These are phyloP conservation scores for Fabriciana adippe DNA, from an alignment of 2,888 invertebrate genomes.

Conservation along the genomic window DNA sequence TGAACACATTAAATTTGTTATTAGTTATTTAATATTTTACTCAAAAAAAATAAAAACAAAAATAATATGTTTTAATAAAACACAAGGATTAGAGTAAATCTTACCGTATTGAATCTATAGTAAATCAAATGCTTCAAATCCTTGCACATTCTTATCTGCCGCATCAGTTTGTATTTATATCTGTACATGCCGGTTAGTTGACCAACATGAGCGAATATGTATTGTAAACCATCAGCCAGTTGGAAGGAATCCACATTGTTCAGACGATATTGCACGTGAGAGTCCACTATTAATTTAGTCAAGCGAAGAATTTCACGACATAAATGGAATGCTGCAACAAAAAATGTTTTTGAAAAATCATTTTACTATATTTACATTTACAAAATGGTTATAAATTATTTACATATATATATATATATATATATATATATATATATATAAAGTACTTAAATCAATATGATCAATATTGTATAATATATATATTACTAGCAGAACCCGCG, in stretches of 20 bases:
- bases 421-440: too few species aligned
- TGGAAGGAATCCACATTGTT: slow-evolving; percentile 99
- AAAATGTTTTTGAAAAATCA: neutral
- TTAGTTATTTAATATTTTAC: too few species aligned
- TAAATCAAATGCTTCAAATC: slow-evolving; percentile 99
- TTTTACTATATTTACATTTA: neutral
- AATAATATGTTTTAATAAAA: slow-evolving; percentile 10
- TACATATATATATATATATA: too few species aligned
- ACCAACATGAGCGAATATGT: slow-evolving; percentile 99
- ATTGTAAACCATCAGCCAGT: slow-evolving; percentile 98
- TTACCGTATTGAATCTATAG: slow-evolving; percentile 98
- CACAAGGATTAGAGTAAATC: slow-evolving; percentile 49
- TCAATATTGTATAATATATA: neutral
- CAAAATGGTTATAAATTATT: too few species aligned
- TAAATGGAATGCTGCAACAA: slow-evolving; percentile 94
- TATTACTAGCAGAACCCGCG: too few species aligned
- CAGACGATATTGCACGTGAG: slow-evolving; percentile 98
- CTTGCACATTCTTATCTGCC: slow-evolving; percentile 99
- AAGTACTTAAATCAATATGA: neutral
- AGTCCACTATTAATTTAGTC: slow-evolving; percentile 99
- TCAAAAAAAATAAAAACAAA: neutral
- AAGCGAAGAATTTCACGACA: slow-evolving; percentile 99
- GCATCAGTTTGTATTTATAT: slow-evolving; percentile 99
- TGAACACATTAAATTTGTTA: neutral
- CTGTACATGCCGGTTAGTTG: slow-evolving; percentile 99